Evolutionary conservation across 2,888 invertebrate species (phyloP).

Genomic region (Cerceris ruficornis): DNA sequence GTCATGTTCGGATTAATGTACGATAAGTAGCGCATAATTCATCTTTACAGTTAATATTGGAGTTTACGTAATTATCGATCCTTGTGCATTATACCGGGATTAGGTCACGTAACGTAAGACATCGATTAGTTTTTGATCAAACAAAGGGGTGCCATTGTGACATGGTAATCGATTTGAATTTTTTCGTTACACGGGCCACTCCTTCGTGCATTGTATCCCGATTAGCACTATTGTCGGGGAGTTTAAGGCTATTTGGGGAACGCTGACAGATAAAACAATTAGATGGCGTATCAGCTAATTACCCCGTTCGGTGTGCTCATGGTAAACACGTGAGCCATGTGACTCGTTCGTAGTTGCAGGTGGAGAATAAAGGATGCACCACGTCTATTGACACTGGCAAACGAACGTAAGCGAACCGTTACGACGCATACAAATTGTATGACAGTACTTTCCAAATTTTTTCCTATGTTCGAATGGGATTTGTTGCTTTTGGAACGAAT

Average conservation of each 20-base stretch:
- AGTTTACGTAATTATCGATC: slow-evolving; percentile 53
- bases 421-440: slow-evolving; percentile 33
- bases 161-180: slow-evolving; percentile 19
- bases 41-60: slow-evolving; percentile 27
- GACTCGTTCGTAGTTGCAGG: slow-evolving; percentile 23
- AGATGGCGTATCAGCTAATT: slow-evolving; percentile 54
- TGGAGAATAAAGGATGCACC: slow-evolving; percentile 38
- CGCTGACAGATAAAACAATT: slow-evolving; percentile 51
- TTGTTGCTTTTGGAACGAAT: neutral
- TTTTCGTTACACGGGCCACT: slow-evolving; percentile 25
- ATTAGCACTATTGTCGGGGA: slow-evolving; percentile 45
- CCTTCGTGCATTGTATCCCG: slow-evolving; percentile 37
- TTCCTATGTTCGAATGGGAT: neutral
- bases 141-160: slow-evolving; percentile 8
- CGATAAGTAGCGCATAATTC: neutral
- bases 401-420: slow-evolving; percentile 42
- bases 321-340: slow-evolving; percentile 57
- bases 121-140: slow-evolving; percentile 32
- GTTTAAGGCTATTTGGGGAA: slow-evolving; percentile 38
- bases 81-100: slow-evolving; percentile 24
- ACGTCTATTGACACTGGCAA: slow-evolving; percentile 30
- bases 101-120: slow-evolving; percentile 44
- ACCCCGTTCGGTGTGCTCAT: slow-evolving; percentile 36
- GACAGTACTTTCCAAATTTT: slow-evolving; percentile 15
- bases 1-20: neutral